Conservation (phyloP, 2,888 invertebrate genomes). For the Abscondita cerata region DNA sequence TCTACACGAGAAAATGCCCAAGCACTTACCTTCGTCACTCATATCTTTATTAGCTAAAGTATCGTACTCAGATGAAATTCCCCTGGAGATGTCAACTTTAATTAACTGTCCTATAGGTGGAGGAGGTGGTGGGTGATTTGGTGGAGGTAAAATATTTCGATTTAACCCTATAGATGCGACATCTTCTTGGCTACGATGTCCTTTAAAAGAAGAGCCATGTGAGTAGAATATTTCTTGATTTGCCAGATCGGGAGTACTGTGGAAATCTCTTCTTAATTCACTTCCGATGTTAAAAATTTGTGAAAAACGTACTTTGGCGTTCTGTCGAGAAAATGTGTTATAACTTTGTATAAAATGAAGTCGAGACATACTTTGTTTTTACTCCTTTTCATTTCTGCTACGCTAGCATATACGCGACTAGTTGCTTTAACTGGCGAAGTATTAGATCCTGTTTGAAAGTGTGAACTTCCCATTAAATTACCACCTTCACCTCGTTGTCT, state of each 20-base stretch:
- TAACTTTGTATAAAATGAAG: background rate
- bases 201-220: slow-evolving; percentile 52
- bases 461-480: slow-evolving; percentile 76
- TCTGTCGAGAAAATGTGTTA: slow-evolving; percentile 56
- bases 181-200: slow-evolving; percentile 77
- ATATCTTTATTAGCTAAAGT: slow-evolving; percentile 49
- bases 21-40: slow-evolving; percentile 49
- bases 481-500: slow-evolving; percentile 72
- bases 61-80: slow-evolving; percentile 50
- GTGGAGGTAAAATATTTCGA: slow-evolving; percentile 67
- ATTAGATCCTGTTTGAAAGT: slow-evolving; percentile 73
- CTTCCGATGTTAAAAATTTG: slow-evolving; percentile 57
- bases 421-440: slow-evolving; percentile 70
- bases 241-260: slow-evolving; percentile 87
- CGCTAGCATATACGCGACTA: slow-evolving; percentile 85
- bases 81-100: slow-evolving; percentile 67
- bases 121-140: slow-evolving; percentile 82
- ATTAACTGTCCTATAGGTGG: slow-evolving; percentile 72
- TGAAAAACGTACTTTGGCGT: slow-evolving; percentile 62
- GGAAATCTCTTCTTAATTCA: slow-evolving; percentile 81
- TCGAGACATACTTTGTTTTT: slow-evolving; percentile 65
- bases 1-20: slow-evolving; percentile 2
- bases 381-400: slow-evolving; percentile 92
- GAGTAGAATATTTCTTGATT: slow-evolving; percentile 53
- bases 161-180: slow-evolving; percentile 57